phyloP scores from a whole-genome alignment of 2,888 invertebrate species.

The Hipparchia semele region DNA sequence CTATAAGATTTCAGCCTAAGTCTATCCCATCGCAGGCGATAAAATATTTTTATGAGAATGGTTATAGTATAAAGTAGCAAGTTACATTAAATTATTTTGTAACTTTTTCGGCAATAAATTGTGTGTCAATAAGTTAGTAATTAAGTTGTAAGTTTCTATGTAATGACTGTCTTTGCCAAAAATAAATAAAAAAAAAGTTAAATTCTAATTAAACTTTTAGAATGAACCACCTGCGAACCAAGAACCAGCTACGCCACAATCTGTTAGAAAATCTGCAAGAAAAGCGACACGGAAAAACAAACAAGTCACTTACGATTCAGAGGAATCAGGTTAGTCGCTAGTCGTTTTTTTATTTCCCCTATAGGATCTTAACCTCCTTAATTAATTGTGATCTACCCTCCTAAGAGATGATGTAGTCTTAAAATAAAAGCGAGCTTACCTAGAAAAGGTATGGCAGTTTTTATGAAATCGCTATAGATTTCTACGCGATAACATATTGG shows the following conservation, averaged over 20 bases:
- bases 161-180: too few relatives aligned
- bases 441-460: not conserved
- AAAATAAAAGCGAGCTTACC: not conserved
- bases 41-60: too few relatives aligned
- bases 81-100: too few relatives aligned
- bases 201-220: conserved; percentile 48
- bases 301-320: conserved; percentile 50
- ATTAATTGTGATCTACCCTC: not conserved
- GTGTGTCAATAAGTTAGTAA: too few relatives aligned
- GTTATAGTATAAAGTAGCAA: too few relatives aligned
- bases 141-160: too few relatives aligned
- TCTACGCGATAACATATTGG: not conserved
- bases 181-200: not conserved
- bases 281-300: conserved; percentile 56
- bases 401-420: not conserved
- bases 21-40: too few relatives aligned
- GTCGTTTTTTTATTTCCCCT: not conserved
- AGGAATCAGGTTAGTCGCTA: conserved; percentile 66
- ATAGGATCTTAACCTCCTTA: not conserved
- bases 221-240: conserved; percentile 63
- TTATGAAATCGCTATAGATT: not conserved
- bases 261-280: conserved; percentile 67
- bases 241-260: conserved; percentile 55
- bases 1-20: too few relatives aligned
- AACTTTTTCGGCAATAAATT: too few relatives aligned